phyloP scores from a whole-genome alignment of 2,113 vertebrate genomes.

The Grammomys dolichurus region DNA sequence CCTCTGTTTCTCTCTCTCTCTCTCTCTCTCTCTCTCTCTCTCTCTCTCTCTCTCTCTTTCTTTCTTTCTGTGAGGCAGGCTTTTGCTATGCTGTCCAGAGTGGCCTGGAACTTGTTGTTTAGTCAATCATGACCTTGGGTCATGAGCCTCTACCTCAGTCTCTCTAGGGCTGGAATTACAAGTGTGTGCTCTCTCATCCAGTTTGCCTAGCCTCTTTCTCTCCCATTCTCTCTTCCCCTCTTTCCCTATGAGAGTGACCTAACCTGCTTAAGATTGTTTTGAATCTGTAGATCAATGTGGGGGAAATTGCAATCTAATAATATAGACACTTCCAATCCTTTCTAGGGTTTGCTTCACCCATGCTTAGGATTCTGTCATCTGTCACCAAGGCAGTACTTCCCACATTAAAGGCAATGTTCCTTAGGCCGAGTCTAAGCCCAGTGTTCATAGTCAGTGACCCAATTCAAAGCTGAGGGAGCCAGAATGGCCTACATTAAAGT shows the following conservation, averaged over 20 bases:
- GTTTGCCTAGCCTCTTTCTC: background rate
- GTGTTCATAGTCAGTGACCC: background rate
- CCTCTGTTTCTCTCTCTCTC: no score
- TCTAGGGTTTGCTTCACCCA: background rate
- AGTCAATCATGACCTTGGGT: background rate
- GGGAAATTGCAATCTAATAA: conserved; percentile 12
- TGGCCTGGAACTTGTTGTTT: background rate
- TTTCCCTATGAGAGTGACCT: background rate
- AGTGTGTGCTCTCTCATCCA: background rate
- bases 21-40: background rate
- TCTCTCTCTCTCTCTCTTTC: background rate
- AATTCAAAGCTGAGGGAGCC: background rate
- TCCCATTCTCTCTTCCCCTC: background rate
- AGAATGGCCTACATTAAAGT: conserved; percentile 42
- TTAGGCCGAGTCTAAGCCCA: background rate
- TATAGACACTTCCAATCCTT: background rate
- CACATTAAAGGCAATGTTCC: background rate
- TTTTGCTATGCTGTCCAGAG: background rate
- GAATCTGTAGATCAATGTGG: conserved; percentile 30
- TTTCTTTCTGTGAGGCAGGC: no score
- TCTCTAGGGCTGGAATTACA: background rate
- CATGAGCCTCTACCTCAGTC: background rate
- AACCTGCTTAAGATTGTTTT: conserved; percentile 17
- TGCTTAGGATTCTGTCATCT: background rate
- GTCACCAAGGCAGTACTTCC: background rate